A percentile compares a stretch with the other conserved stretches of the same genome.
These are phyloP conservation scores for Stegostoma tigrinum DNA, from an alignment of 2,113 vertebrate genomes.

Conservation along the genomic window DNA sequence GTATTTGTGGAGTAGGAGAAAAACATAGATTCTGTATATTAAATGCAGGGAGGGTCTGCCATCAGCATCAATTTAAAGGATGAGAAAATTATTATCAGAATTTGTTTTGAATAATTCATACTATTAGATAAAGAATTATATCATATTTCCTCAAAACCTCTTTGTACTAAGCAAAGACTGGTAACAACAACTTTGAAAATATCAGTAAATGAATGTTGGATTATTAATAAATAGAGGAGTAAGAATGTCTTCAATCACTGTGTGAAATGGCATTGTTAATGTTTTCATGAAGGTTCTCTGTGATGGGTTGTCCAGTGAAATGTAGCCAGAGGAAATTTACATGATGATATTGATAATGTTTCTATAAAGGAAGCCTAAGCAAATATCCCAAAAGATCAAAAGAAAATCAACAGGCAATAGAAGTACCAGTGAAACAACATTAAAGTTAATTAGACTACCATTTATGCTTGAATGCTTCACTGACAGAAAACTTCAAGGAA, in stretches of 20 bases:
- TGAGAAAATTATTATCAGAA: background rate
- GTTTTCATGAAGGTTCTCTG: background rate
- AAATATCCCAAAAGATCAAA: background rate
- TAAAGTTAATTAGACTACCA: background rate
- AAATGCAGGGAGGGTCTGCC: background rate
- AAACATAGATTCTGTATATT: background rate
- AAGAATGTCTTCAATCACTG: background rate
- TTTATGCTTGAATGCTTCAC: background rate
- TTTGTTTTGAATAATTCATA: background rate
- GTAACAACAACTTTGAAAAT: background rate
- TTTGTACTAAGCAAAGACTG: background rate
- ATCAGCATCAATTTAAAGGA: background rate
- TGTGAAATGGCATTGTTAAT: background rate
- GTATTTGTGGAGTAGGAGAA: background rate
- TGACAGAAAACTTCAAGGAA: background rate
- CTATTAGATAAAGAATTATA: background rate
- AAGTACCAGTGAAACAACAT: background rate
- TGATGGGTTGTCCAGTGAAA: background rate
- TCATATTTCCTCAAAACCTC: background rate
- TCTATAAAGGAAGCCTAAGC: background rate
- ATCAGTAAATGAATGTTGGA: background rate
- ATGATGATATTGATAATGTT: background rate
- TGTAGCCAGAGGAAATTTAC: background rate
- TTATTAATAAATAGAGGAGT: background rate
- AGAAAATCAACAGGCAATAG: background rate